phyloP scores from a whole-genome alignment of 2,797 vertebrate genomes.

The Sternarchorhynchus goeldii region DNA sequence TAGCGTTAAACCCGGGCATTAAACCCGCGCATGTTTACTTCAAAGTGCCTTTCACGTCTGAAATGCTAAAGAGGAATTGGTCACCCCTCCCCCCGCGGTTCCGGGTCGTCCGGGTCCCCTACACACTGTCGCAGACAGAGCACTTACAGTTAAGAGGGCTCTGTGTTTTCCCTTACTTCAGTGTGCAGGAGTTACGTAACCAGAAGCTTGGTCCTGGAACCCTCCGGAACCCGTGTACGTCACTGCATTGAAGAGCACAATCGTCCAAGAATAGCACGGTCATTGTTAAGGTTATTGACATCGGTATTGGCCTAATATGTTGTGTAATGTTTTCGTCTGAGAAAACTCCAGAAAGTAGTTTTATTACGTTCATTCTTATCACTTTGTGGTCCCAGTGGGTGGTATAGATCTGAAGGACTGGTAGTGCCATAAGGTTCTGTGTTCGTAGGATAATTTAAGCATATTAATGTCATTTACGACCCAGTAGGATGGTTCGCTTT shows the following conservation, averaged over 20 bases:
- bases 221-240: background rate
- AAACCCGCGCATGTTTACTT: background rate
- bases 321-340: no score
- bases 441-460: no score
- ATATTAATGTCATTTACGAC: no score
- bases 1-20: background rate
- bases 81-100: background rate
- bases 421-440: no score
- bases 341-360: no score
- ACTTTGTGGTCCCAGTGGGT: no score
- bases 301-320: no score
- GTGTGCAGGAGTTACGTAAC: conserved; percentile 12
- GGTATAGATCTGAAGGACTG: no score
- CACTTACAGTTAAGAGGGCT: conserved; percentile 18
- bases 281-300: no score
- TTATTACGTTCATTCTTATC: no score
- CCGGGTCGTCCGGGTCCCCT: conserved; percentile 1
- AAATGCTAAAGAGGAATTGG: background rate
- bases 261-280: background rate
- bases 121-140: background rate
- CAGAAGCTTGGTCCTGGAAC: background rate
- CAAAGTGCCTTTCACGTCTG: background rate
- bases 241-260: background rate
- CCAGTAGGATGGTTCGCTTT: no score
- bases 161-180: conserved; percentile 19